phyloP scores from a whole-genome alignment of 2,888 invertebrate genomes.

The Eupeodes luniger region DNA sequence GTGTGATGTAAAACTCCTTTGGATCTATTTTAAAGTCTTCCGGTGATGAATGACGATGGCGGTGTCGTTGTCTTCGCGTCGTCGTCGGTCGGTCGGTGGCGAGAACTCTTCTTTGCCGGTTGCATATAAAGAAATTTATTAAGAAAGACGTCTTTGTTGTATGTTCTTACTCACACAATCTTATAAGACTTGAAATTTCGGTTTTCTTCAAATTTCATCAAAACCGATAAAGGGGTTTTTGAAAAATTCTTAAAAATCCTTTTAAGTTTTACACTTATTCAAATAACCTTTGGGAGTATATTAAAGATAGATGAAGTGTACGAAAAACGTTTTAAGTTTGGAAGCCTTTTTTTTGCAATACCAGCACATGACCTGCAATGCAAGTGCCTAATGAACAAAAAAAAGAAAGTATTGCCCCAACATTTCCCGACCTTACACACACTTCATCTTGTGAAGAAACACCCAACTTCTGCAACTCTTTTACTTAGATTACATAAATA shows the following conservation, averaged over 20 bases:
- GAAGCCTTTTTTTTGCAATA: background rate
- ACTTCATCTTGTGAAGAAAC: conserved; percentile 34
- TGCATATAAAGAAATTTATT: conserved; percentile 5
- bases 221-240: background rate
- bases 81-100: too few species aligned
- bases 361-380: background rate
- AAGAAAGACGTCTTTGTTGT: background rate
- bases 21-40: conserved; percentile 63
- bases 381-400: background rate
- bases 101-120: conserved; percentile 8
- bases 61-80: too few species aligned
- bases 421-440: conserved; percentile 54
- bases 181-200: background rate
- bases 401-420: background rate
- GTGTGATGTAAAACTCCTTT: conserved; percentile 5
- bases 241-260: background rate
- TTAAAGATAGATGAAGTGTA: too few species aligned
- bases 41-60: conserved; percentile 42
- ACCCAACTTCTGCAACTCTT: conserved; percentile 14
- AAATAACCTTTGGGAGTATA: too few species aligned
- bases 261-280: too few species aligned
- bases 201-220: background rate
- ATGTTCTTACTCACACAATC: background rate
- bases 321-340: background rate
- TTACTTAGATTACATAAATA: too few species aligned